phyloP scores from a whole-genome alignment of 2,888 invertebrate species.

The Dorcus parallelipipedus region DNA sequence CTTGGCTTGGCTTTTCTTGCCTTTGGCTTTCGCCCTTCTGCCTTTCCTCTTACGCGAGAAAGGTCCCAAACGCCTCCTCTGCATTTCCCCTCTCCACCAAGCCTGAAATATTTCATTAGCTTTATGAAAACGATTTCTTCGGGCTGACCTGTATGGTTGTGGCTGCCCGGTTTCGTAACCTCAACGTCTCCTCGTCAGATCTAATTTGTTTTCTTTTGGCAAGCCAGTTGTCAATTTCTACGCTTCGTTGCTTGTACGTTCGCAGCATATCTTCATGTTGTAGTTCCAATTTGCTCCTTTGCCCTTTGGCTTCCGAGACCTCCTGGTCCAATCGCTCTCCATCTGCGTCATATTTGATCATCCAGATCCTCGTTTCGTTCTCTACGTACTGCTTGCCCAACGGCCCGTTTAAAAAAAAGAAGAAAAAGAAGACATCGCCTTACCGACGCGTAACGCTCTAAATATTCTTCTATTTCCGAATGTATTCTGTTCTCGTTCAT shows the following conservation, averaged over 20 bases:
- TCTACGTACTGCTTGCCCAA: slow-evolving; percentile 29
- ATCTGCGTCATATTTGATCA: slow-evolving; percentile 38
- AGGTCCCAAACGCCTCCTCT: slow-evolving; percentile 32
- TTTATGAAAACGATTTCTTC: neutral
- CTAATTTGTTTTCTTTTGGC: slow-evolving; percentile 28
- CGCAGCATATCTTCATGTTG: slow-evolving; percentile 22
- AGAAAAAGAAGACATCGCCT: neutral
- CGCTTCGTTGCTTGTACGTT: slow-evolving; percentile 26
- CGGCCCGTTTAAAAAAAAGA: neutral
- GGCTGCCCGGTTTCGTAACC: slow-evolving; percentile 23
- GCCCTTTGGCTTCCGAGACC: slow-evolving; percentile 28
- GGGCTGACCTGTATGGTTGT: slow-evolving; percentile 33
- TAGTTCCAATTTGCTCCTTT: slow-evolving; percentile 30
- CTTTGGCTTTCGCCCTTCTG: slow-evolving; percentile 15
- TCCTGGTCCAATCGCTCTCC: slow-evolving; percentile 32
- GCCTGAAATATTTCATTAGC: slow-evolving; percentile 20
- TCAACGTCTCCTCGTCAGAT: slow-evolving; percentile 14
- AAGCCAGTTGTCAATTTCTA: slow-evolving; percentile 34
- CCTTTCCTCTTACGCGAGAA: slow-evolving; percentile 28
- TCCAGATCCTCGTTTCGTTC: slow-evolving; percentile 38
- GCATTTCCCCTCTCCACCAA: slow-evolving; percentile 40
- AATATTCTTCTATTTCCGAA: slow-evolving; percentile 24
- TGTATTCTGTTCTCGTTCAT: slow-evolving; percentile 25
- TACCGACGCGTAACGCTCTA: slow-evolving; percentile 21
- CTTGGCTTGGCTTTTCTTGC: slow-evolving; percentile 20